These are phyloP conservation scores for Epicampocera succincta DNA, from an alignment of 2,888 invertebrate genomes.

Conservation along the genomic window DNA sequence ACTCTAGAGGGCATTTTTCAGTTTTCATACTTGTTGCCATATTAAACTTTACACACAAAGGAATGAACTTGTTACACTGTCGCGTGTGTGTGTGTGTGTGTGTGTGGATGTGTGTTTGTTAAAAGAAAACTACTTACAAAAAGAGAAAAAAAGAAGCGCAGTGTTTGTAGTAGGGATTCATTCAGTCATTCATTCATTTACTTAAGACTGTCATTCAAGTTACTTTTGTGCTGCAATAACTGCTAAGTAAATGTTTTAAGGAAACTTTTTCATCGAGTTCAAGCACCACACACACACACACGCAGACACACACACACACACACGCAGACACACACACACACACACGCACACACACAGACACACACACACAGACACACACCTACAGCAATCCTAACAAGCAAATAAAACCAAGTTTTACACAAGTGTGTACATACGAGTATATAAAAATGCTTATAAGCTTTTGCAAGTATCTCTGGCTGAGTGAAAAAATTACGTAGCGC, in stretches of 20 bases:
- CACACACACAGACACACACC: too few relatives aligned
- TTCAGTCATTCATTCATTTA: conserved; percentile 41
- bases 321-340: background rate
- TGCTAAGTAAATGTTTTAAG: conserved; percentile 41
- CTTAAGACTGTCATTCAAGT: conserved; percentile 25
- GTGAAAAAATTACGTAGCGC: too few relatives aligned
- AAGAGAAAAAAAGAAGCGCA: background rate
- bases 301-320: too few relatives aligned
- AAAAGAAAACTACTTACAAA: background rate
- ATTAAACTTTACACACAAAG: conserved; percentile 17
- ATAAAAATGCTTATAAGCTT: background rate
- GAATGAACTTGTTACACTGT: background rate
- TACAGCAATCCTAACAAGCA: too few relatives aligned
- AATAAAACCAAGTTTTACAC: too few relatives aligned
- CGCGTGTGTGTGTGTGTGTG: background rate
- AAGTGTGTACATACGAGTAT: too few relatives aligned
- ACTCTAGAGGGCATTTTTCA: conserved; percentile 52
- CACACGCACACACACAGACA: background rate
- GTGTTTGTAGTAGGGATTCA: conserved; percentile 30
- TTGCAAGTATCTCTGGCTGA: background rate
- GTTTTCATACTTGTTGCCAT: conserved; percentile 59
- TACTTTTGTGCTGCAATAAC: conserved; percentile 42
- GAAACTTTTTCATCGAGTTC: conserved; percentile 6
- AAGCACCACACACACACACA: too few relatives aligned
- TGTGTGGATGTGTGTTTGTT: background rate